phyloP scores from a whole-genome alignment of 2,888 invertebrate species.

The Latrodectus hesperus region DNA sequence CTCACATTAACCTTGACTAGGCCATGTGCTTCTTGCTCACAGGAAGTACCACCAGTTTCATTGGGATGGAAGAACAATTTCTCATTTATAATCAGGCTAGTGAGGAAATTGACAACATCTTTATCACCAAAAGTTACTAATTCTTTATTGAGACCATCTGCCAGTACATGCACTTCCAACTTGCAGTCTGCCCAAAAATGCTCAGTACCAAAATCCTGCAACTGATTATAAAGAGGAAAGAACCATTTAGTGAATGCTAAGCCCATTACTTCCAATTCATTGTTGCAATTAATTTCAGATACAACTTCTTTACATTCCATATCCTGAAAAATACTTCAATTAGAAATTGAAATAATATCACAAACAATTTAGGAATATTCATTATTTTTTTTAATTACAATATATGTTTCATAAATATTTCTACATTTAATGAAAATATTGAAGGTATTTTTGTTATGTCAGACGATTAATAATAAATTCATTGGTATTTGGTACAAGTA shows the following conservation, averaged over 20 bases:
- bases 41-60: neutral
- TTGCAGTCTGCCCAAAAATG: slow-evolving; percentile 59
- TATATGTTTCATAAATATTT: no score
- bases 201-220: slow-evolving; percentile 44
- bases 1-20: slow-evolving; percentile 43
- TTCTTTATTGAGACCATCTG: slow-evolving; percentile 8
- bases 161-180: neutral
- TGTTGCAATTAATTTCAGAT: no score
- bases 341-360: no score
- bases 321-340: no score
- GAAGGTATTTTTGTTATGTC: no score
- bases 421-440: no score
- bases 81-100: slow-evolving; percentile 27
- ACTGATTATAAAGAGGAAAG: slow-evolving; percentile 27
- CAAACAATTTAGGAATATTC: no score
- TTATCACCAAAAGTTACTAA: slow-evolving; percentile 11
- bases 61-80: slow-evolving; percentile 49
- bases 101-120: slow-evolving; percentile 18
- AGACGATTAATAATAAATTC: no score
- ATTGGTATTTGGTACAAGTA: no score
- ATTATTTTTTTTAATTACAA: no score
- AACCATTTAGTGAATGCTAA: slow-evolving; percentile 48
- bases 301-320: no score
- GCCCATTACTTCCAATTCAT: slow-evolving; percentile 26
- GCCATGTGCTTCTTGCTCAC: slow-evolving; percentile 49